Base-by-base conservation (phyloP, 2,797 vertebrate species). In the Girardinus metallicus region DNA sequence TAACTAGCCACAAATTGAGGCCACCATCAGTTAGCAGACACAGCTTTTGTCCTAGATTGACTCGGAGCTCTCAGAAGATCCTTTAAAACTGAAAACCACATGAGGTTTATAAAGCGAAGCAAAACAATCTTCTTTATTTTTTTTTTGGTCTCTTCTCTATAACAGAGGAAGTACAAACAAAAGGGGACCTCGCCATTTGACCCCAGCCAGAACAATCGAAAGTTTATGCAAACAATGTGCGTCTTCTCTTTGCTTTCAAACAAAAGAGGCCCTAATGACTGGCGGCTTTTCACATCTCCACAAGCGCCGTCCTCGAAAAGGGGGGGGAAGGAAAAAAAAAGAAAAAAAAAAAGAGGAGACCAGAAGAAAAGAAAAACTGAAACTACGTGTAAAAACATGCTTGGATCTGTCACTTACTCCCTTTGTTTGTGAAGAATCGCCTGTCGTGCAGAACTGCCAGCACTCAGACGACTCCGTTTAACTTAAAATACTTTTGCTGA, bases 151-250 rank as follows among this genome's bases (percentile, higher is more conserved):
- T 85, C 68, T 72, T 87, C 81, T 77, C 51, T 68, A 84, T 75
- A 71, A 73, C 83, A 53, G 81, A 91, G 93, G 91, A 93, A 94
- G 93, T 94, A 89, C 82, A 90, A 91, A 96, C 95, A 96, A 96
- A 96, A 95, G 95, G 51, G 88, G 94, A 95, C 83, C 85, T 94
- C 93, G 74, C 93, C 82, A 89, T 95, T 95, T 94, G 94, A 95
- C 94, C 93, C 95, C 88, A 85, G 81, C 87, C 83, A 73, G 89
- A 96, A 96, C 95, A 96, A 96, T 94, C 77, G 93, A 91, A 94
- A 94, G 93, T 94, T 90, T 94, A 95, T 94, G 87, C 3, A 85
- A 80, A 95, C 95, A 96, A 93, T 94, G 94, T 90, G 82, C 1
- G 84, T 92, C 89, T 93, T 94, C 91, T 91, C 81, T 90, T 80